Conservation (phyloP, 2,797 vertebrate species). For the Hapalemur alaotrensis region DNA sequence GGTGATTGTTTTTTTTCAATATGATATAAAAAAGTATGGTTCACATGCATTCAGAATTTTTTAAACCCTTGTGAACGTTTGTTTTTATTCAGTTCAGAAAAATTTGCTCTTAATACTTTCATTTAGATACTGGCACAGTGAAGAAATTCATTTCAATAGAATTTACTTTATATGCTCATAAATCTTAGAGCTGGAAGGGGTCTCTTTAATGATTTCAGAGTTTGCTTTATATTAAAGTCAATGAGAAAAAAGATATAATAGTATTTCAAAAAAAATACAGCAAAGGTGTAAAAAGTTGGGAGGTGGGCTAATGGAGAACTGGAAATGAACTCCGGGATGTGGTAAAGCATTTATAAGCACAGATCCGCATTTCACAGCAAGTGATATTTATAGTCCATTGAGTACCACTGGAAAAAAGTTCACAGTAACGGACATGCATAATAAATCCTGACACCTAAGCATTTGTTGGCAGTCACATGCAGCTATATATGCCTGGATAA, state of each 20-base stretch:
- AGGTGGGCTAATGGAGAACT: background rate
- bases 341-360: background rate
- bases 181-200: background rate
- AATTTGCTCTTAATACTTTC: slow-evolving; percentile 37
- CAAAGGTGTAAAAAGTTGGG: background rate
- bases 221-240: slow-evolving; percentile 27
- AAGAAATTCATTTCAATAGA: slow-evolving; percentile 12
- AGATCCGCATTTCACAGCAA: background rate
- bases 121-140: background rate
- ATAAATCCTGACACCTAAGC: background rate
- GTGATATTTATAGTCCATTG: background rate
- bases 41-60: background rate
- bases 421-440: background rate
- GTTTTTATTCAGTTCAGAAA: background rate
- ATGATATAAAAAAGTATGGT: background rate
- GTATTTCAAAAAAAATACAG: background rate
- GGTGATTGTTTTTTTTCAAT: background rate
- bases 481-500: background rate
- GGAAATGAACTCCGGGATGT: background rate
- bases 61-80: background rate
- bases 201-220: background rate
- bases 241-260: background rate
- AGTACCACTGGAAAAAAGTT: background rate
- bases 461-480: background rate
- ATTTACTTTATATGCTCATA: background rate